Percentiles rank a stretch among this genome's conserved stretches.
phyloP scores from a whole-genome alignment of 2,888 invertebrate species.

The Augiades crinisus region DNA sequence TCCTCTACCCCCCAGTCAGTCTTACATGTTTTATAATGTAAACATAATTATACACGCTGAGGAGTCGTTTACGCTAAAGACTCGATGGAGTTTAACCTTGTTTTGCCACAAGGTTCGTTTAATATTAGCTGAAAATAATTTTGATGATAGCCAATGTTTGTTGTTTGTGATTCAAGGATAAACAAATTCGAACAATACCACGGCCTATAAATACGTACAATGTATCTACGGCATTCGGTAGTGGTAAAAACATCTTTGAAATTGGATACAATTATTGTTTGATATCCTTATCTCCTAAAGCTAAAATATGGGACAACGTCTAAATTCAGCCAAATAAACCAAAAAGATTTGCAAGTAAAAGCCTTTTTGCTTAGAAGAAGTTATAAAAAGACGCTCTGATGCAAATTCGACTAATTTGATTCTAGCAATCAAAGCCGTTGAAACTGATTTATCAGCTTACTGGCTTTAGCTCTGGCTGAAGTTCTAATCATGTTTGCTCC shows the following conservation, averaged over 20 bases:
- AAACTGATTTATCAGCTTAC: not conserved
- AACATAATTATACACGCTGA: not conserved
- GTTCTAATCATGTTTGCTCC: slow-evolving; percentile 4
- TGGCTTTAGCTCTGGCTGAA: not conserved
- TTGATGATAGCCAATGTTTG: too few species aligned
- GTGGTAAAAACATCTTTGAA: not conserved
- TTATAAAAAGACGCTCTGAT: not conserved
- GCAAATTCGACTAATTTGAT: not conserved
- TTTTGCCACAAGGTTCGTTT: not conserved
- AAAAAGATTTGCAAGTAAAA: not conserved
- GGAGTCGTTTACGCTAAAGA: slow-evolving; percentile 1
- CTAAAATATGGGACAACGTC: not conserved
- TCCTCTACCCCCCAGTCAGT: not conserved
- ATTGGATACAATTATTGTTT: not conserved
- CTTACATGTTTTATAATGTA: not conserved
- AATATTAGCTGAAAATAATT: not conserved
- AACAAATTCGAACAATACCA: too few species aligned
- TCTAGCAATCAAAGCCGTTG: slow-evolving; percentile 2
- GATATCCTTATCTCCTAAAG: not conserved
- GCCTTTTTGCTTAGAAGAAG: not conserved
- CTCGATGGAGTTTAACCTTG: not conserved
- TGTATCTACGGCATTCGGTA: too few species aligned
- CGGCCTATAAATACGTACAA: too few species aligned
- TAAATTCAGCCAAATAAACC: too few species aligned
- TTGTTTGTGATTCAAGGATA: too few species aligned